Base-by-base conservation (phyloP, 30 jellyfish, hydroid and myxozoan species). In the Clytia hemisphaerica region DNA sequence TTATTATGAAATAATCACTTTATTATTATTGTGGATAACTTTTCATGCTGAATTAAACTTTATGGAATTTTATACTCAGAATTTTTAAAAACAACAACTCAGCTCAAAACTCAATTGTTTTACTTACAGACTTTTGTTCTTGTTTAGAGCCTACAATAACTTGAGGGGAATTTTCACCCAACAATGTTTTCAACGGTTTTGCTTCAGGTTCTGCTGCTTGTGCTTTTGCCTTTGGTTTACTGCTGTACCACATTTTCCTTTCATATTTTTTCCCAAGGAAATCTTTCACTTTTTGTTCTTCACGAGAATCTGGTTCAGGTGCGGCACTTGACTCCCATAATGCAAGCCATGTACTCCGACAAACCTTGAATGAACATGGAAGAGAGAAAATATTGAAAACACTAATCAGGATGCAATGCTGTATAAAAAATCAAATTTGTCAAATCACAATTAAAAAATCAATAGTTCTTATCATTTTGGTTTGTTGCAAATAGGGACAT, bases 281-380 rank as follows among this genome's bases (percentile, higher is more conserved):
- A 67, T 86, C 96, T 58, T 79, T 86, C 59, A 86, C 85, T 58
- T 67, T 86, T 61, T 86, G 96, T 64, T 86, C 96, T 5, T 86
- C 96, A 19, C 93, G 75, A 1, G 96, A 72, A 28, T 86, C 96
- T 71, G 96, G 96, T 38, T 86, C 96, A 1, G 96, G 87, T 14
- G 92, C 80, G 36, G 69, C 81, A 25, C 67, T 66, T 9, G 93
- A 77, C 37, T 86, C 85, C 92, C 96, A 86, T 49, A 86, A 82
- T 1, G 93, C 96, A 28, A 86, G 77, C 96, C 96, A 86, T 34
- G 89, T 86, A 35, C 71, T 62, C 55, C 81, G 72, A 74, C 96
- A 86, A 4, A 68, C 93, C 96, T 85, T 47, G 2, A 50, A 48
- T 15, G 10, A 25, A 57, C 32, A 34, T 33, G 18, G 12, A 60